Conservation (phyloP, 2,113 vertebrate species). For the Gila orcuttii region DNA sequence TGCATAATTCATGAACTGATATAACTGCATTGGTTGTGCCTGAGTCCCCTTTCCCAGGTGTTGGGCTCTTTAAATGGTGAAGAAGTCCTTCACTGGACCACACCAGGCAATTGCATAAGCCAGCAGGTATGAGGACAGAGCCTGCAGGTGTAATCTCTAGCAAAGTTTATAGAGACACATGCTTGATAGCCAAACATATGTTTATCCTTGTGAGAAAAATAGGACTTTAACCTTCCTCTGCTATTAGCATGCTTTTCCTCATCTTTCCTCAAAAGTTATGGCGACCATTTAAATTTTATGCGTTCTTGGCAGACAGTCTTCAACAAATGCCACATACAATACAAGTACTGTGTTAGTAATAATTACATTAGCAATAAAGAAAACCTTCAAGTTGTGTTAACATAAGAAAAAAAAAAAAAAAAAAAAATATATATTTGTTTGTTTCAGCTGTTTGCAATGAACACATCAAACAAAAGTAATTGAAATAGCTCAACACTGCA, state of each 20-base stretch:
- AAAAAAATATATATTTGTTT: too few relatives aligned
- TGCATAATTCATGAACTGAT: slow-evolving; percentile 72
- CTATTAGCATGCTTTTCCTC: background rate
- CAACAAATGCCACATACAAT: background rate
- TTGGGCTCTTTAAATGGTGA: slow-evolving; percentile 41
- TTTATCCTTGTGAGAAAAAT: background rate
- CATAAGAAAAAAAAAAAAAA: too few relatives aligned
- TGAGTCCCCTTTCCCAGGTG: slow-evolving; percentile 56
- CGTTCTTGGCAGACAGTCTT: background rate
- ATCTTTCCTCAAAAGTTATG: background rate
- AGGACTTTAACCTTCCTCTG: background rate
- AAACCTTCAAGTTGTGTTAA: background rate
- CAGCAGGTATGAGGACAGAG: background rate
- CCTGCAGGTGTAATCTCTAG: slow-evolving; percentile 6
- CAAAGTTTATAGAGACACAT: background rate
- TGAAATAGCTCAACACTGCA: too few relatives aligned
- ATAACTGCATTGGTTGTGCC: slow-evolving; percentile 56
- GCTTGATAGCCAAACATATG: slow-evolving; percentile 27
- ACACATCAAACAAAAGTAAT: too few relatives aligned
- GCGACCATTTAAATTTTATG: background rate
- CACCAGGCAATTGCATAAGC: background rate
- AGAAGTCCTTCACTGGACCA: slow-evolving; percentile 11
- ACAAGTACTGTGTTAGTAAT: background rate
- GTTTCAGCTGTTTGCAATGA: too few relatives aligned
- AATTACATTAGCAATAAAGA: background rate